Conservation (phyloP, 2,113 vertebrate genomes). For the Zapus hudsonius region DNA sequence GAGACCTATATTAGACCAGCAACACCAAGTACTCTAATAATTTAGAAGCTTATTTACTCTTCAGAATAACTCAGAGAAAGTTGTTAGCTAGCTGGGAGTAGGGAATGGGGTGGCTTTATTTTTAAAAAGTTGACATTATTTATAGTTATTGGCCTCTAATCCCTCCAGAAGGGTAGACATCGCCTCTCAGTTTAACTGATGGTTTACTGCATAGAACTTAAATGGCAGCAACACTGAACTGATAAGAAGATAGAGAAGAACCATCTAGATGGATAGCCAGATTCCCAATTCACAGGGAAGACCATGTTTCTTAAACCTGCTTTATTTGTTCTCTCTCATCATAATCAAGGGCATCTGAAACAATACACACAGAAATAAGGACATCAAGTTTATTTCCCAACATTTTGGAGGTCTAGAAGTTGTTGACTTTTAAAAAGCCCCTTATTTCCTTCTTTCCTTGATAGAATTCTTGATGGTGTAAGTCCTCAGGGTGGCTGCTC, state of each 20-base stretch:
- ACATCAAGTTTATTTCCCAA: neutral
- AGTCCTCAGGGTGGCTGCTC: neutral
- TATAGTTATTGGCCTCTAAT: neutral
- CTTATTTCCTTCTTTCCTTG: neutral
- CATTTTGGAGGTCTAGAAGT: neutral
- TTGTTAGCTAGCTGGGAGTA: neutral
- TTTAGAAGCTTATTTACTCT: neutral
- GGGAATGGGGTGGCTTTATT: neutral
- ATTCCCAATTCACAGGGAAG: neutral
- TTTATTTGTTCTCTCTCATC: constrained; percentile 10
- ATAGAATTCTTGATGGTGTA: neutral
- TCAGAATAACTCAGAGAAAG: neutral
- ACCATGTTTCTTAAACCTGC: neutral
- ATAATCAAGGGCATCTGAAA: constrained; percentile 18
- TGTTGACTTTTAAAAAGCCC: neutral
- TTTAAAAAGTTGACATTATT: neutral
- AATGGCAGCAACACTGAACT: neutral
- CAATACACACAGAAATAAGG: neutral
- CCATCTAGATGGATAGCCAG: neutral
- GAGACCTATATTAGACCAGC: neutral
- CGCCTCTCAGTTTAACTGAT: neutral
- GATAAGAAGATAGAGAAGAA: neutral
- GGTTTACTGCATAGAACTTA: neutral
- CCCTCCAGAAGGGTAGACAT: neutral
- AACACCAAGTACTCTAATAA: neutral